phyloP scores from a whole-genome alignment of 2,888 invertebrate genomes.

The Stenodema calcarata region DNA sequence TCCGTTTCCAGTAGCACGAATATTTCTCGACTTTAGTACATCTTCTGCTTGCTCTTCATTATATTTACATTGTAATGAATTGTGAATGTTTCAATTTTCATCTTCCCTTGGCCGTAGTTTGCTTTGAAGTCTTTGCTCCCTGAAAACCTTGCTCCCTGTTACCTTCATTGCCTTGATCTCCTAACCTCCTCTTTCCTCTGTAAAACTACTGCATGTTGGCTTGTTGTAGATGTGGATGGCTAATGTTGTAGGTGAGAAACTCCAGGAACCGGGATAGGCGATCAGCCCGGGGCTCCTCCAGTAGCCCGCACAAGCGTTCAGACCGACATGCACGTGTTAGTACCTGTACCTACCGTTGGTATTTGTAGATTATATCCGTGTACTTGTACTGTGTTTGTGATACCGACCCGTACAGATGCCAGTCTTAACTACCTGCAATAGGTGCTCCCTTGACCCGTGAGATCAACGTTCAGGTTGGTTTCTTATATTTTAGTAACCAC shows the following conservation, averaged over 20 bases:
- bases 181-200: background rate
- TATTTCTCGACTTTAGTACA: too few relatives aligned
- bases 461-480: too few relatives aligned
- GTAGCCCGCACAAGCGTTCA: constrained; percentile 22
- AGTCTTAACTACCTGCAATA: too few relatives aligned
- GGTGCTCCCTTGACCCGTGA: too few relatives aligned
- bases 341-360: background rate
- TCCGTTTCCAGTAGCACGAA: background rate
- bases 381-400: too few relatives aligned
- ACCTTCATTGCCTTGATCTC: too few relatives aligned
- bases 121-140: background rate
- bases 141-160: background rate
- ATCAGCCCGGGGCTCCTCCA: background rate
- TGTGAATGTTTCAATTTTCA: background rate
- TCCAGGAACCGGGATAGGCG: constrained; percentile 24
- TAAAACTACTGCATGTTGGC: constrained; percentile 13
- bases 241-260: constrained; percentile 36
- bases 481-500: too few relatives aligned
- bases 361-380: background rate
- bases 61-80: background rate
- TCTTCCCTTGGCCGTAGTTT: background rate
- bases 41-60: background rate
- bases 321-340: constrained; percentile 33
- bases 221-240: constrained; percentile 26
- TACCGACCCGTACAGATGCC: too few relatives aligned